Percentiles rank a stretch among this genome's conserved stretches.
Evolutionary conservation across 1,140 invertebrate species (phyloP).

Genomic region (Drosophila busckii): DNA sequence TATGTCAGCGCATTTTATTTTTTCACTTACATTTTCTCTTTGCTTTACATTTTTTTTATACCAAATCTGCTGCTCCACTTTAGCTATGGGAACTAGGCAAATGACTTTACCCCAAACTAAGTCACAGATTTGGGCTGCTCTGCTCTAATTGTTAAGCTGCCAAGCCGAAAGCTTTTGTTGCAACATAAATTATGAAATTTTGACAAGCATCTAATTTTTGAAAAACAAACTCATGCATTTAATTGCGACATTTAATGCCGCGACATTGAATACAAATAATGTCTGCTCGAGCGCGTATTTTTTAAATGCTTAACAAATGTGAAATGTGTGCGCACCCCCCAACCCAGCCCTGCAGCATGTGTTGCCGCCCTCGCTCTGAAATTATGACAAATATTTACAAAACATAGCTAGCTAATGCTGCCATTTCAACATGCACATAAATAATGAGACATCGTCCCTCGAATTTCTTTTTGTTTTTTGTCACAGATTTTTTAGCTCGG

Average conservation of each 20-base stretch:
- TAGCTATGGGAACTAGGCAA: conserved; percentile 17
- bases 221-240: conserved; percentile 74
- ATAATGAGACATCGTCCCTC: conserved; percentile 54
- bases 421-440: conserved; percentile 74
- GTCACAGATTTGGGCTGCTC: conserved; percentile 19
- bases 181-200: conserved; percentile 59
- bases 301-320: conserved; percentile 30
- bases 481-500: conserved; percentile 56
- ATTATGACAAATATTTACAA: conserved; percentile 77
- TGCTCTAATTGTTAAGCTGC: neutral
- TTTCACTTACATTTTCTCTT: too few relatives aligned
- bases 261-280: conserved; percentile 41
- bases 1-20: too few relatives aligned
- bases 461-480: conserved; percentile 19
- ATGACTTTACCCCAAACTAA: conserved; percentile 7
- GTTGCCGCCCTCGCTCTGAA: conserved; percentile 23
- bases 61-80: neutral
- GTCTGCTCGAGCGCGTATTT: conserved; percentile 8
- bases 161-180: conserved; percentile 45
- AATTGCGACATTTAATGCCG: conserved; percentile 75
- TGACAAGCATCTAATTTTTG: conserved; percentile 71
- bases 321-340: conserved; percentile 6
- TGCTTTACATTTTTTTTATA: neutral
- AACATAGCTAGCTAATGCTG: conserved; percentile 66
- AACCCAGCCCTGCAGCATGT: conserved; percentile 22